Base-by-base conservation (phyloP, 1,140 invertebrate genomes). In the Belonocnema kinseyi region DNA sequence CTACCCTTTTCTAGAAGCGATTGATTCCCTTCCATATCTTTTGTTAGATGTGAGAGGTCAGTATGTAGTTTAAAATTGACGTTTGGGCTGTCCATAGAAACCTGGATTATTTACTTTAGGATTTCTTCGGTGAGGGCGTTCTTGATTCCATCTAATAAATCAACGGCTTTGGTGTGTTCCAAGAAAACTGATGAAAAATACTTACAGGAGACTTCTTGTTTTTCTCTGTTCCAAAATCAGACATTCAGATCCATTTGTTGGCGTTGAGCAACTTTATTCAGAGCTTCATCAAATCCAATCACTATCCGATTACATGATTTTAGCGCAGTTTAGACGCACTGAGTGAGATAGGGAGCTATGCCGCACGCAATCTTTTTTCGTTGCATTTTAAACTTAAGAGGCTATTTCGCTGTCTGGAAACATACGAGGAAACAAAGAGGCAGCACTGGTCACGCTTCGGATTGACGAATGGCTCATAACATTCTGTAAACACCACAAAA, bases 381-480 rank as follows among this genome's bases (percentile, higher is more conserved):
- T 40, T 78, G 75, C 73, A 83, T 52, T 77, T 83, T 58, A 51
- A 83, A 74, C 73, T 79, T 80, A 26, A n/a, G 26, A 26, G 10
- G 75, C 75, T 71, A 81, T 83, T 72, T 75, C 2, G 66, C 75
- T 77, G 33, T 83, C 77, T 13, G 80, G 33, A 83, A 83, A 83
- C 74, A 82, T 77, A 17, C 16, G 6, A 16, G 56, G 17, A 75
- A 80, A 81, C 33, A 46, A n/a, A 21, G 58, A 66, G 53, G 74
- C 40, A 73, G 71, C 73, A 50, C 40, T 33, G 19, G 52, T 78
- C 10, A 56, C 74, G 70, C 73, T 77, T 52, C 75, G 77, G 58
- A 81, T 40, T 54, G 82, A 81, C 16, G 77, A 14, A 51, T 81
- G 82, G 52, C 40, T 58, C 17, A 33, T 56, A 54, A 80, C 50